Base-by-base conservation (phyloP, 2,888 invertebrate genomes). In the Dynastes grantii region DNA sequence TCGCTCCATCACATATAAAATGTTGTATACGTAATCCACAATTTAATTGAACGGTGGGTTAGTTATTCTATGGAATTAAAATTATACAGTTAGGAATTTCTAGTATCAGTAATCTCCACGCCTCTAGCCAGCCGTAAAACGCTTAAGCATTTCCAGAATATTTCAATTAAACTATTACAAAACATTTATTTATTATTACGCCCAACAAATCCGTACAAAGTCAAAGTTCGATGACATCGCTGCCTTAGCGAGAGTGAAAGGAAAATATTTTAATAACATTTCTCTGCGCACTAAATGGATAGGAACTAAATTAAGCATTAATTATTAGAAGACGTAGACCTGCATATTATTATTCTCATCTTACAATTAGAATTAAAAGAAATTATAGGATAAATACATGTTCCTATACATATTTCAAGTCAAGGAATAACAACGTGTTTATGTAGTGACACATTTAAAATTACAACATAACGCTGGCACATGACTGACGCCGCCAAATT, bases 41-140 rank as follows among this genome's bases (percentile, higher is more conserved):
- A 37, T 9, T 13, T 61, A 27, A 68, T 68, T 68, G 51, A 51
- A 27, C 11, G 13, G 29, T 61, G 8, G 45, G 68, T 49, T 55
- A 27, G 73, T 61, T 61, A 61, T 22, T 61, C 40, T 22, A 73
- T 8, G 9, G 61, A 61, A 75, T 75, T 58, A 71, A 71, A 55
- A 16, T 40, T 61, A 37, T 37, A 75, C 73, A 61, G 73, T 75
- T 63, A 75, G 63, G 73, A 75, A 75, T 75, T 75, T 75, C 61
- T 29, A 61, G 40, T 63, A 40, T 61, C 29, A 13, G 73, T 61
- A 75, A 61, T 45, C 61, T 58, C 22, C n/a, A 58, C 55, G 22
- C 5, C 73, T 73, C 40, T 45, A 45, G 22, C 27, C 61, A 63
- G 27, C 29, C 45, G 11, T 27, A 40, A 68, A 22, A 51, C 29